These are phyloP conservation scores for Toxotes lorentzi DNA, from an alignment of 2,797 vertebrate genomes.

Conservation along the genomic window DNA sequence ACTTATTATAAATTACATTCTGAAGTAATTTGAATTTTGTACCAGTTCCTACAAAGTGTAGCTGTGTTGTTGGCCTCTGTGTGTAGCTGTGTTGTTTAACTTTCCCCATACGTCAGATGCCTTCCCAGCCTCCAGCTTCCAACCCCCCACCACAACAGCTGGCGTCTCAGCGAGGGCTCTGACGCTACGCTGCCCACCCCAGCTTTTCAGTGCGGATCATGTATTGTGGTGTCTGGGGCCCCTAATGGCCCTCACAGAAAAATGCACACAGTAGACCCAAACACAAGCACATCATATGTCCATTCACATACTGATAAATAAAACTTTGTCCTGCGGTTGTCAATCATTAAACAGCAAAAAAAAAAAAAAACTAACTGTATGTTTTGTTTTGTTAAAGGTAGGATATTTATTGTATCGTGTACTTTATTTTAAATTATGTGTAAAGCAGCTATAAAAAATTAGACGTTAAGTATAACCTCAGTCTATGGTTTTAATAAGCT, in stretches of 20 bases:
- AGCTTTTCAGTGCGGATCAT: slow-evolving; percentile 64
- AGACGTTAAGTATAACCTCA: neutral
- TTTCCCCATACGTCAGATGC: slow-evolving; percentile 73
- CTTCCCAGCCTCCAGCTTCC: slow-evolving; percentile 54
- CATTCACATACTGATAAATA: slow-evolving; percentile 38
- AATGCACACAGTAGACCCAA: slow-evolving; percentile 48
- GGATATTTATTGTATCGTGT: neutral
- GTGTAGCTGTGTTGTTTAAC: slow-evolving; percentile 58
- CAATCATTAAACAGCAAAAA: slow-evolving; percentile 15
- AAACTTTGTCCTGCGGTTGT: neutral
- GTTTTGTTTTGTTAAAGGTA: neutral
- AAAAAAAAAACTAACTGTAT: neutral
- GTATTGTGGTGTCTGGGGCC: slow-evolving; percentile 72
- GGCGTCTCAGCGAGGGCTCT: slow-evolving; percentile 71
- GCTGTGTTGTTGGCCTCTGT: slow-evolving; percentile 33
- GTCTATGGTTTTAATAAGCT: neutral
- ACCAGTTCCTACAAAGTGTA: slow-evolving; percentile 9
- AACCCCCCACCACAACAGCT: slow-evolving; percentile 80
- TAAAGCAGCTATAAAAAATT: neutral
- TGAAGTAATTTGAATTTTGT: slow-evolving; percentile 30
- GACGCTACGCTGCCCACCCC: slow-evolving; percentile 66
- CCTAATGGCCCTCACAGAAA: slow-evolving; percentile 63
- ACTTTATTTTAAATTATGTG: neutral
- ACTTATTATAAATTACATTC: neutral
- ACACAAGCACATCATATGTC: slow-evolving; percentile 35